Conservation (phyloP, 37 sponge, comb jelly and placozoan genomes). For the Aphrocallistes beatrix region DNA sequence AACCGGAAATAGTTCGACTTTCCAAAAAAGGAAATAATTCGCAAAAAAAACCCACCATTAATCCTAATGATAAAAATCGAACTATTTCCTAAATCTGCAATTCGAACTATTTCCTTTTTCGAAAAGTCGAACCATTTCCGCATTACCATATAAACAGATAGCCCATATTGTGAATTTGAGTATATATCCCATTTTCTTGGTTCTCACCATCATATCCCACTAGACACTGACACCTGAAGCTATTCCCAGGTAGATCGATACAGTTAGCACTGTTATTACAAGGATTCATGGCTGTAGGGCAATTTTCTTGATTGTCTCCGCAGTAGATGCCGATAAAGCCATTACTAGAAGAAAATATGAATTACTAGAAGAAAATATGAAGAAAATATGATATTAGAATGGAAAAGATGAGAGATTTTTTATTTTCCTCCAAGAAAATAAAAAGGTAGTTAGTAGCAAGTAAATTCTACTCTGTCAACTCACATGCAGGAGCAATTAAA, state of each 20-base stretch:
- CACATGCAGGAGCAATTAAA: not conserved
- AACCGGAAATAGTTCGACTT: no score
- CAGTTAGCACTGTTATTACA: not conserved
- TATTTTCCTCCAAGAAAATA: no score
- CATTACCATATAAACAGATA: no score
- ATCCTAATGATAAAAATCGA: no score
- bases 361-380: not conserved
- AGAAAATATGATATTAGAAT: not conserved
- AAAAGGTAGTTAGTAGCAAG: not conserved
- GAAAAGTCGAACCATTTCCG: no score
- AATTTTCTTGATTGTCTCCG: not conserved
- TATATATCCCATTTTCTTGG: no score
- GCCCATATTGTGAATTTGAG: no score
- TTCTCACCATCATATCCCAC: not conserved
- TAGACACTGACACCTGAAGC: not conserved
- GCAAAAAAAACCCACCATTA: no score
- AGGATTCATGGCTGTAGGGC: not conserved
- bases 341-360: not conserved
- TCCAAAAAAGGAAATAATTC: no score
- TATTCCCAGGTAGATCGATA: not conserved
- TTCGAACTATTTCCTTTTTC: no score
- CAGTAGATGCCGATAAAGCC: not conserved
- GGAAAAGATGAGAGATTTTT: no score
- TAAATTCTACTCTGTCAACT: not conserved
- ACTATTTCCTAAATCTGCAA: no score